A percentile compares a stretch with the other conserved stretches of the same genome.
These are phyloP conservation scores for Camelus dromedarius DNA, from an alignment of 2,113 vertebrate genomes.

Conservation along the genomic window DNA sequence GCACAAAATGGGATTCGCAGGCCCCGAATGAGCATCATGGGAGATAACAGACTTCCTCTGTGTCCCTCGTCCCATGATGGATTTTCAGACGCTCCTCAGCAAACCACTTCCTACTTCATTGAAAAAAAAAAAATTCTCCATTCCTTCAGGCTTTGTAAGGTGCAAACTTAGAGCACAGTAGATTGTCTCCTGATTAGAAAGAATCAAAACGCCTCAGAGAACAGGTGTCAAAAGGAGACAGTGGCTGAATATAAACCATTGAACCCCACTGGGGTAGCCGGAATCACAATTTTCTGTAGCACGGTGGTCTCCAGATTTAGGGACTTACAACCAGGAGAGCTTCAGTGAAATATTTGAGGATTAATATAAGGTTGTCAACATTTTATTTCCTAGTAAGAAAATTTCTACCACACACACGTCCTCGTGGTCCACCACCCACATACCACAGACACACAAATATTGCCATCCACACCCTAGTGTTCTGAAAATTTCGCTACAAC, in stretches of 20 bases:
- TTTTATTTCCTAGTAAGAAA: neutral
- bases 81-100: constrained; percentile 62
- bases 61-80: constrained; percentile 25
- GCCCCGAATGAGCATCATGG: neutral
- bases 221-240: accelerated
- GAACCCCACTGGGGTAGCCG: accelerated
- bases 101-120: constrained; percentile 54
- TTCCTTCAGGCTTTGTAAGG: neutral
- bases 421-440: accelerated
- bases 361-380: too few relatives aligned
- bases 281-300: neutral
- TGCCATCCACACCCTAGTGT: neutral
- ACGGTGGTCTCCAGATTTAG: neutral
- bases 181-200: constrained; percentile 5
- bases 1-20: constrained; percentile 52
- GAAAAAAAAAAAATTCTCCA: constrained; percentile 34
- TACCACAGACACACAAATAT: accelerated
- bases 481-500: neutral
- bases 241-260: neutral
- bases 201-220: neutral
- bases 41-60: constrained; percentile 29
- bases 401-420: accelerated
- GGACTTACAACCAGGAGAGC: neutral
- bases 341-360: neutral
- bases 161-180: neutral